Evolutionary conservation across 2,888 invertebrate species (phyloP).

Genomic region (Callosobruchus maculatus): DNA sequence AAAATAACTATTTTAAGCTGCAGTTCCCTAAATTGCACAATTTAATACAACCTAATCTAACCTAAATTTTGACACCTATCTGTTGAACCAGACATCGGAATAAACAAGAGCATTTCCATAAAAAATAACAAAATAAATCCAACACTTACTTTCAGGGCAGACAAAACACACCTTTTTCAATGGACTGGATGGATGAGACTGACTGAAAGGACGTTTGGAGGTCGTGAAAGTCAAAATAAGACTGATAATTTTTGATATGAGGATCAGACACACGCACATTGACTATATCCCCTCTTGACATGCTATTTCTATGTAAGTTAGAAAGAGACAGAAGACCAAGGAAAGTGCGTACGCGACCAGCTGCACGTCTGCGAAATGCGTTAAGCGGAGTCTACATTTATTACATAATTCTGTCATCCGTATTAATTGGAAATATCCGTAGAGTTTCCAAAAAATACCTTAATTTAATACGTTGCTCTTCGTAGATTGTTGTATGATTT

Average conservation of each 20-base stretch:
- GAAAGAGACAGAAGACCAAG: not conserved
- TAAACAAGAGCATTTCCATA: not conserved
- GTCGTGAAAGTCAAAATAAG: conserved; percentile 16
- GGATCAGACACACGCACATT: not conserved
- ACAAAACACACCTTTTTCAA: conserved; percentile 1
- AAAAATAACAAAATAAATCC: not conserved
- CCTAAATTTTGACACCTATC: not conserved
- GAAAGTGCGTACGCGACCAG: not conserved
- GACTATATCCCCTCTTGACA: not conserved
- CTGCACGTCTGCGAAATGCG: not conserved
- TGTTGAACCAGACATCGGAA: not conserved
- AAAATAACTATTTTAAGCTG: too few species aligned
- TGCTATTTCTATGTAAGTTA: not conserved
- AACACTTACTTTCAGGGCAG: conserved; percentile 4
- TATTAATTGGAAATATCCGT: too few species aligned
- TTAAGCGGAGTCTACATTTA: not conserved
- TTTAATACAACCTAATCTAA: not conserved
- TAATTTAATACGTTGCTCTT: not conserved
- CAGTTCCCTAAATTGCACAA: not conserved
- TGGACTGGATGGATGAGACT: conserved; percentile 9
- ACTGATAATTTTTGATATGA: not conserved
- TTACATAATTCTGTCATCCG: not conserved
- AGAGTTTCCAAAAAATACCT: too few species aligned
- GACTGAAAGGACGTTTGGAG: conserved; percentile 16
- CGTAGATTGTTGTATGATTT: not conserved